These are phyloP conservation scores for Philonicus albiceps DNA, from an alignment of 2,888 invertebrate species.

Conservation along the genomic window DNA sequence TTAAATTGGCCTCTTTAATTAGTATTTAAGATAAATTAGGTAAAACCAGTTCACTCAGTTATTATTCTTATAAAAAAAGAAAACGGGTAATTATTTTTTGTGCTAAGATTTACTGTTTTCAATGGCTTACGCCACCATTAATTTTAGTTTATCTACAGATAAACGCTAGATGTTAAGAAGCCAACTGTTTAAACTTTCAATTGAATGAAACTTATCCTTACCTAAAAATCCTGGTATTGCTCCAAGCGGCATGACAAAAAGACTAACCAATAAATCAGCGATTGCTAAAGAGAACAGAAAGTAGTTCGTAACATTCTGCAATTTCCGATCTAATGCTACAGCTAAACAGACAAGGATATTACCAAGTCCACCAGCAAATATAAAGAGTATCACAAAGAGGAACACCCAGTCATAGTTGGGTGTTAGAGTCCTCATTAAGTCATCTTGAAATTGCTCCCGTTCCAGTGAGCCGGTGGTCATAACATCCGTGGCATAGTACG, in stretches of 20 bases:
- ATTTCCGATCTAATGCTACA: constrained; percentile 84
- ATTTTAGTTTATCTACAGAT: too few relatives aligned
- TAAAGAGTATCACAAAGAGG: constrained; percentile 83
- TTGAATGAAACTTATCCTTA: constrained; percentile 65
- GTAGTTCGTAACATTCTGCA: constrained; percentile 96
- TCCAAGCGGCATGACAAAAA: constrained; percentile 95
- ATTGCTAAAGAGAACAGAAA: constrained; percentile 92
- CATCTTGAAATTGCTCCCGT: constrained; percentile 7
- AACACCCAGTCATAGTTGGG: constrained; percentile 79
- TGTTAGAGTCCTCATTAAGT: neutral
- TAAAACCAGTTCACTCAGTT: too few relatives aligned
- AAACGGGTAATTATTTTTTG: too few relatives aligned
- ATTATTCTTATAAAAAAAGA: too few relatives aligned
- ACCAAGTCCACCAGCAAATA: constrained; percentile 87
- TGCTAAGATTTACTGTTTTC: too few relatives aligned
- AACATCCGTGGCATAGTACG: neutral
- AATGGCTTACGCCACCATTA: too few relatives aligned
- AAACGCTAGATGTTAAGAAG: too few relatives aligned
- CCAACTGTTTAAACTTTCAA: too few relatives aligned
- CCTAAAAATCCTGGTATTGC: constrained; percentile 93
- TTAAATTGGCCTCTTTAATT: too few relatives aligned
- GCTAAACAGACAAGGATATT: constrained; percentile 94
- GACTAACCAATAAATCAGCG: constrained; percentile 90
- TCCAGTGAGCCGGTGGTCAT: neutral
- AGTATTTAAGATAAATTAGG: too few relatives aligned